A percentile compares a stretch with the other conserved stretches of the same genome.
phyloP scores from a whole-genome alignment of 2,797 vertebrate species.

The Pseudochirops corinnae region DNA sequence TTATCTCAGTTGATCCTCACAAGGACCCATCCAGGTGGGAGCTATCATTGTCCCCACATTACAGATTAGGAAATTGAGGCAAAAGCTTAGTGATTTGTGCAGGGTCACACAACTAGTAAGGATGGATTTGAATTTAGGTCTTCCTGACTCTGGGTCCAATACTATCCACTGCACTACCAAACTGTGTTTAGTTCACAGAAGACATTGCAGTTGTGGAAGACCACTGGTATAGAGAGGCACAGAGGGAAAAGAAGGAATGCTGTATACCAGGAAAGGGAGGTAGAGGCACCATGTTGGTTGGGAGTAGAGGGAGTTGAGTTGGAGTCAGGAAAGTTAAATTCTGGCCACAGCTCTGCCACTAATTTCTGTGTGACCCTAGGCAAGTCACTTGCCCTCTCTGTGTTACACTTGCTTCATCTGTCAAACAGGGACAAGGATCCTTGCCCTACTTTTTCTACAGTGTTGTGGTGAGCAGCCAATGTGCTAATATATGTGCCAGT shows the following conservation, averaged over 20 bases:
- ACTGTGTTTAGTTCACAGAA: neutral
- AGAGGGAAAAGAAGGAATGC: neutral
- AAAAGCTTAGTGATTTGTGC: neutral
- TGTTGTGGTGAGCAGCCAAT: conserved; percentile 60
- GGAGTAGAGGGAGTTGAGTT: neutral
- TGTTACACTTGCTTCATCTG: conserved; percentile 1
- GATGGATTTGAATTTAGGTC: neutral
- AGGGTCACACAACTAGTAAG: neutral
- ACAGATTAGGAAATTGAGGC: neutral
- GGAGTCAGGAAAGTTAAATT: neutral
- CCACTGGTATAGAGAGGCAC: neutral
- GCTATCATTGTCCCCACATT: neutral
- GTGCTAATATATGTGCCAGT: conserved; percentile 60
- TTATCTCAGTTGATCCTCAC: neutral
- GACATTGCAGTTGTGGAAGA: neutral
- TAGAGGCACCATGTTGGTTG: neutral
- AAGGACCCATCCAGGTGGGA: neutral
- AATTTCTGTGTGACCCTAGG: neutral
- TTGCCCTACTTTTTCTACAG: conserved; percentile 32
- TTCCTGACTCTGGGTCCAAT: neutral
- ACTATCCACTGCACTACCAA: neutral
- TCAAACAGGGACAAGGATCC: conserved; percentile 53
- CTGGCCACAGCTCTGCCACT: neutral
- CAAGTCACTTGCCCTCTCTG: neutral
- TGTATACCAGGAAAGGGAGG: neutral